Percentiles rank a stretch among this genome's conserved stretches.
Evolutionary conservation across 2,797 vertebrate species (phyloP).

Genomic region (Cyclopterus lumpus): DNA sequence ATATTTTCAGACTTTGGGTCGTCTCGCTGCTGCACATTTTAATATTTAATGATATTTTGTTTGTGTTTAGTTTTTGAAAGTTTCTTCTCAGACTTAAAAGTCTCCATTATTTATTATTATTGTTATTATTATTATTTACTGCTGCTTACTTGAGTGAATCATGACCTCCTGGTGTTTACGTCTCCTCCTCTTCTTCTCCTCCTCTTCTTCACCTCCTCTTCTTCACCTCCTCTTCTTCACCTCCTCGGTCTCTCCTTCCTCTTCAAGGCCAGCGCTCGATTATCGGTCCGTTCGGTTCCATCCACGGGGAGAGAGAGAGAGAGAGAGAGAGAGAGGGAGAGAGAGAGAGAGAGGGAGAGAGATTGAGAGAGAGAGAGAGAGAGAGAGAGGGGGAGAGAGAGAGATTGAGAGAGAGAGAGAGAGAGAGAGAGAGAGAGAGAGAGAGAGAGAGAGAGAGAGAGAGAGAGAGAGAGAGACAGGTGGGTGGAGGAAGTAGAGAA

Average conservation of each 20-base stretch:
- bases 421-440: no score
- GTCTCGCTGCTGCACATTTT: no score
- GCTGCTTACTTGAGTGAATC: constrained; percentile 74
- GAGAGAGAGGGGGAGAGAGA: no score
- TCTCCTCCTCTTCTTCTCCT: constrained; percentile 5
- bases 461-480: constrained; percentile 7
- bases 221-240: no score
- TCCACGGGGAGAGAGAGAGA: constrained; percentile 7
- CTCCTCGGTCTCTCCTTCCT: constrained; percentile 6
- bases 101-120: background rate
- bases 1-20: no score
- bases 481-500: constrained; percentile 50
- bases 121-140: background rate
- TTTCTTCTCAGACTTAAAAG: background rate
- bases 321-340: no score
- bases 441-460: no score
- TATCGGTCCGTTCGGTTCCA: background rate
- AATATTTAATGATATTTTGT: no score
- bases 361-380: no score
- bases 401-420: no score
- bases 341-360: constrained; percentile 57
- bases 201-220: no score
- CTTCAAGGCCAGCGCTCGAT: background rate
- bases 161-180: constrained; percentile 36
- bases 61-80: background rate